A percentile compares a stretch with the other conserved stretches of the same genome.
Conservation (phyloP, 2,113 vertebrate species). For the Peromyscus polionotus region DNA sequence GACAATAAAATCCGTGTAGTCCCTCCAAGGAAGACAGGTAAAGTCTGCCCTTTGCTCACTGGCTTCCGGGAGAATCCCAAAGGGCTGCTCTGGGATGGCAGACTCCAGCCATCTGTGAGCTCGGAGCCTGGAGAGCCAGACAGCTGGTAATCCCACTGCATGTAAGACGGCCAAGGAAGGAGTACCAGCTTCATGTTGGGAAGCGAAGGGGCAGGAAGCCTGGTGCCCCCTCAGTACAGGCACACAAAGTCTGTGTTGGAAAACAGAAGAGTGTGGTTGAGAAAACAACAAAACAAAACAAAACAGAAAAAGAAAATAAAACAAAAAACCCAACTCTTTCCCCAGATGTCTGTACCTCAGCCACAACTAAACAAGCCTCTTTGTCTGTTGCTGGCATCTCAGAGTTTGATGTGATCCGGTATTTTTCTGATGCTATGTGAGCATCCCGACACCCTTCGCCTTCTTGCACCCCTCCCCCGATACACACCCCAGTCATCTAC, state of each 20-base stretch:
- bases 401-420: not conserved
- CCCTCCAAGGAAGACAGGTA: conserved; percentile 2
- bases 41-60: not conserved
- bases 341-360: not conserved
- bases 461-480: fast-evolving
- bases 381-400: not conserved
- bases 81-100: conserved; percentile 1
- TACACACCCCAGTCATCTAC: not conserved
- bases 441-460: fast-evolving
- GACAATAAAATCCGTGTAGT: not conserved
- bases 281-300: not conserved
- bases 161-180: fast-evolving
- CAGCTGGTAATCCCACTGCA: not conserved
- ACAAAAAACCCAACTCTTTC: not conserved
- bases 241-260: not conserved
- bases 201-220: not conserved
- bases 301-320: not conserved
- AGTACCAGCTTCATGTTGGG: not conserved
- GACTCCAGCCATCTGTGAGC: conserved; percentile 30
- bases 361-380: not conserved
- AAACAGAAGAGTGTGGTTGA: not conserved
- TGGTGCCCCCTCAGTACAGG: not conserved
- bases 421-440: not conserved
- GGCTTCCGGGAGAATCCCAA: conserved; percentile 42
- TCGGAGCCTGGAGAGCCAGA: not conserved